Evolutionary conservation across 2,113 vertebrate genomes (phyloP).

Genomic region (Oxyruncus cristatus): DNA sequence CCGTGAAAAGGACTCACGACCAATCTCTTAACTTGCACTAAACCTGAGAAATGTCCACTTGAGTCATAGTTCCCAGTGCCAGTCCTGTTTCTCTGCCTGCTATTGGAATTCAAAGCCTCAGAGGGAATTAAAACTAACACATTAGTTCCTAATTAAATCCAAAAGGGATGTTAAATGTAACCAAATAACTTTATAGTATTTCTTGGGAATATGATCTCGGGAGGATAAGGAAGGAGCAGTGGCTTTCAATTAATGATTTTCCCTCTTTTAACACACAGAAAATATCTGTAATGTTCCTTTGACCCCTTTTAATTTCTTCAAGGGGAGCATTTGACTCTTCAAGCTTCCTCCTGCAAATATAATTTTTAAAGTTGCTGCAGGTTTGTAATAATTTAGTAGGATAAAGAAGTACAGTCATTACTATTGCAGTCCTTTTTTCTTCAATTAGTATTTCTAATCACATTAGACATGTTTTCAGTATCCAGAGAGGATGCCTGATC

Average conservation of each 20-base stretch:
- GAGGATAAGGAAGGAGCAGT: conserved; percentile 12
- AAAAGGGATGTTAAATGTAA: conserved; percentile 53
- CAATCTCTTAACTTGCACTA: neutral
- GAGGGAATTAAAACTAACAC: conserved; percentile 52
- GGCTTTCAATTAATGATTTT: neutral
- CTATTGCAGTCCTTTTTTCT: conserved; percentile 65
- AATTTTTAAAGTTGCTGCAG: conserved; percentile 44
- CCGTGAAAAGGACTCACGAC: neutral
- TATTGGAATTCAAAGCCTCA: conserved; percentile 20
- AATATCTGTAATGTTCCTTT: conserved; percentile 12
- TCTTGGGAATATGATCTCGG: conserved; percentile 44
- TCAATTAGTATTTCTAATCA: conserved; percentile 79
- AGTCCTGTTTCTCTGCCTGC: conserved; percentile 1
- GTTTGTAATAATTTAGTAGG: conserved; percentile 58
- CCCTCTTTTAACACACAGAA: neutral
- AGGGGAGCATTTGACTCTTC: conserved; percentile 16
- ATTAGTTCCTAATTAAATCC: conserved; percentile 49
- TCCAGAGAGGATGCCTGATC: conserved; percentile 78
- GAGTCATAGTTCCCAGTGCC: conserved; percentile 42
- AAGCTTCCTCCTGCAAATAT: conserved; percentile 19
- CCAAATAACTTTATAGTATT: conserved; percentile 24
- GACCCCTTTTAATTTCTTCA: conserved; percentile 46
- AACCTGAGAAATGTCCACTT: neutral
- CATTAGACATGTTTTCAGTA: conserved; percentile 76
- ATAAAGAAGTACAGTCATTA: conserved; percentile 55